phyloP scores from a whole-genome alignment of 2,113 vertebrate species.

The Suricata suricatta region DNA sequence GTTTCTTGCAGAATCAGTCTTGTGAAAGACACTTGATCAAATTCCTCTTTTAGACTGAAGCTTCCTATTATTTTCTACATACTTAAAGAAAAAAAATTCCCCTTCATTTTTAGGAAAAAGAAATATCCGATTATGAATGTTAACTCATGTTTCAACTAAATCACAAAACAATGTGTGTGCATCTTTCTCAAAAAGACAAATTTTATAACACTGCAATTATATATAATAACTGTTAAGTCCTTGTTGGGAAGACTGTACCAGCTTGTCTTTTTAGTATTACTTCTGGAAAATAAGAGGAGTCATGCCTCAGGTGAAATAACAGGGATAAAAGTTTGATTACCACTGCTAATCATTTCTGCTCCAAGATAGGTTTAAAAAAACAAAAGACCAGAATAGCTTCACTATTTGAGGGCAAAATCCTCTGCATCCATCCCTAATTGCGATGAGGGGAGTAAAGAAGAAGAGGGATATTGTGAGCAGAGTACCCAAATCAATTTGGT shows the following conservation, averaged over 20 bases:
- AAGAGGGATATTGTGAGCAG: not conserved
- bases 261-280: not conserved
- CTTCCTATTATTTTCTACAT: not conserved
- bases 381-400: not conserved
- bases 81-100: slow-evolving; percentile 10
- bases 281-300: not conserved
- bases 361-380: not conserved
- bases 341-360: not conserved
- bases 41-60: not conserved
- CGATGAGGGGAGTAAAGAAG: not conserved
- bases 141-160: not conserved
- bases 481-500: not conserved
- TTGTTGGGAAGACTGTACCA: not conserved
- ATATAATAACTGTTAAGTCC: not conserved
- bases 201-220: not conserved
- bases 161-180: not conserved
- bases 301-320: not conserved
- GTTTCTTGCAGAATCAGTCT: not conserved
- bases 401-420: not conserved
- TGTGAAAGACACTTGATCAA: not conserved
- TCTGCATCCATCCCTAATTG: not conserved
- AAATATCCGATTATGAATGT: not conserved
- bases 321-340: not conserved
- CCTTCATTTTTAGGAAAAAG: not conserved
- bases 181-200: not conserved